Evolutionary conservation across 2,113 vertebrate species (phyloP).

Genomic region (Camelus dromedarius): DNA sequence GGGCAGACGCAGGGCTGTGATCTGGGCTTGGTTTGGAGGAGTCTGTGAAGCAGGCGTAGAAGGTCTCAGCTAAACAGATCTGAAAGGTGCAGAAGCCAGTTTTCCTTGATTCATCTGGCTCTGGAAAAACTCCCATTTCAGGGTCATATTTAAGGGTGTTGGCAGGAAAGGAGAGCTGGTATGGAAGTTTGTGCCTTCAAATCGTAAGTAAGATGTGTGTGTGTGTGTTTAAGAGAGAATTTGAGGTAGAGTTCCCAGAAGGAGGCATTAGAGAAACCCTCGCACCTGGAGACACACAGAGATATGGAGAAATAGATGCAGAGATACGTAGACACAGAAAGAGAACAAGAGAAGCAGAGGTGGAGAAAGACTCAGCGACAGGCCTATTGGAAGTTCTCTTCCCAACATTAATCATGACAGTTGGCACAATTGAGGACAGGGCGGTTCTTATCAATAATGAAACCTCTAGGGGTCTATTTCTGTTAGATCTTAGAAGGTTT

Average conservation of each 20-base stretch:
- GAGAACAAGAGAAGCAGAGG: neutral
- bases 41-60: neutral
- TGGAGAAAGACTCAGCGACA: neutral
- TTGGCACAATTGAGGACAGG: neutral
- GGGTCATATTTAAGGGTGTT: neutral
- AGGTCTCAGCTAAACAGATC: neutral
- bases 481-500: neutral
- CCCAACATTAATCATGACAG: neutral
- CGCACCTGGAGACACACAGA: neutral
- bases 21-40: neutral
- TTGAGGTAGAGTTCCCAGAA: neutral
- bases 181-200: neutral
- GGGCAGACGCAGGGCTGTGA: neutral
- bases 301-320: neutral
- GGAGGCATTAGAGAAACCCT: neutral
- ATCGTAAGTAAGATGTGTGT: neutral
- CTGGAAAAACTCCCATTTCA: neutral
- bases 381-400: neutral
- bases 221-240: neutral
- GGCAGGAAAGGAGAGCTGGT: neutral
- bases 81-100: neutral
- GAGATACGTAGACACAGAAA: neutral
- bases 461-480: neutral
- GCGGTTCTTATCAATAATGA: neutral
- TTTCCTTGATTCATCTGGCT: neutral